Evolutionary conservation across 2,888 invertebrate genomes (phyloP).

Genomic region (Argyresthia goedartella): DNA sequence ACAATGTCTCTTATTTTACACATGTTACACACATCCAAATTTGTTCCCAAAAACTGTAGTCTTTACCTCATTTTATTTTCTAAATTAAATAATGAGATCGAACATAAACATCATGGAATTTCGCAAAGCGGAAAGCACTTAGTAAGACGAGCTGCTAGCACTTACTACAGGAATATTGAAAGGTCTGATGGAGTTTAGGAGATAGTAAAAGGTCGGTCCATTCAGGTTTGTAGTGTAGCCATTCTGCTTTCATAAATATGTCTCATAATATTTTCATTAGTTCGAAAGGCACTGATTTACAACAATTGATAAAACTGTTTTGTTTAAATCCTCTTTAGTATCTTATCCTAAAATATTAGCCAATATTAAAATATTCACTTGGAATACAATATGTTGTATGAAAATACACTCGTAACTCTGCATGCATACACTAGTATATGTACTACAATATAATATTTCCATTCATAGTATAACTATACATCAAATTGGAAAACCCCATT

Average conservation of each 20-base stretch:
- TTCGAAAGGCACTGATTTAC: conserved; percentile 61
- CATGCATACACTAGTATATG: conserved; percentile 51
- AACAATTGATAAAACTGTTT: conserved; percentile 56
- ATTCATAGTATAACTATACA: conserved; percentile 38
- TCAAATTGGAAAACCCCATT: conserved; percentile 50
- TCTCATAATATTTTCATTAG: conserved; percentile 44
- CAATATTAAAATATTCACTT: conserved; percentile 62
- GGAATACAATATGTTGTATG: conserved; percentile 60
- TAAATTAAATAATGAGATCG: conserved; percentile 71
- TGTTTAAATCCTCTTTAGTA: conserved; percentile 45
- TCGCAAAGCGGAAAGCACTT: conserved; percentile 22
- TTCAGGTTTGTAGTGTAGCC: no score
- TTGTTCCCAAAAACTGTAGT: conserved; percentile 69
- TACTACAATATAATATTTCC: conserved; percentile 54
- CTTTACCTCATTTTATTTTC: conserved; percentile 68
- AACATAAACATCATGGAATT: conserved; percentile 62
- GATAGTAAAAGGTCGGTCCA: not conserved
- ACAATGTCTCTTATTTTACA: conserved; percentile 58
- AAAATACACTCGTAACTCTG: conserved; percentile 66
- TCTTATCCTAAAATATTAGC: conserved; percentile 62
- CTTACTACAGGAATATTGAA: not conserved
- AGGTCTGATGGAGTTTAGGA: not conserved
- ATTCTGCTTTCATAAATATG: conserved; percentile 36
- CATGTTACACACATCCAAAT: conserved; percentile 68
- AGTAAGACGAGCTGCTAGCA: not conserved